Evolutionary conservation across 2,797 vertebrate species (phyloP), one percentile per base, ranked within the genome.

Genomic region (Phoxinus dragarum): DNA sequence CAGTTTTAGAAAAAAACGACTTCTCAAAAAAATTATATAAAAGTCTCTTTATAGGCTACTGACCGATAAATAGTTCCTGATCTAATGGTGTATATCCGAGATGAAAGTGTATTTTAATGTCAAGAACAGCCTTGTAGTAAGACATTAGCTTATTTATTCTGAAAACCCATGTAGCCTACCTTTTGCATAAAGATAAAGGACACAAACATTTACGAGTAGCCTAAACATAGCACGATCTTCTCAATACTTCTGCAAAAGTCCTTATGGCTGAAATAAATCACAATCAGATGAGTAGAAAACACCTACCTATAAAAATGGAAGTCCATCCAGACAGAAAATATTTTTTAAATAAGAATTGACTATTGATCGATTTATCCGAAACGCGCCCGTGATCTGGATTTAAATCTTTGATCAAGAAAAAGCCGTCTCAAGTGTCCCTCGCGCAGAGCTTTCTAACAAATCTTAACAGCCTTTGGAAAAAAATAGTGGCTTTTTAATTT

Each of bases 221-320:
- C 47, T 1, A 76, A 86, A 59, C 40, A 64, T 9, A 71, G 11
- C 52, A n/a, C 74, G 71, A 52, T 66, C 31, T 69, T 84, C 71
- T 67, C 12, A 87, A 61, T 47, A 38, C 79, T 78, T 67, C 67
- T 89, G 72, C 73, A 47, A 74, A 90, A 88, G 80, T 84, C 67
- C 76, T 31, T 64, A 74, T 72, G 56, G 71, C 14, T 81, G 66
- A 11, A 23, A 88, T 87, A 77, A 90, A 90, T 91, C 69, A 87
- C 64, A 86, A 75, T 44, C 86, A 74, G 88, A 89, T 38, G 81
- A 89, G 88, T 76, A 92, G 82, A 88, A 87, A 92, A 88, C 86
- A 94, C 93, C 91, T 94, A 94, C 93, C 93, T 93, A 94, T 72
- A 82, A 86, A 90, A 91, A 86, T 75, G 87, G 86, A 59, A 81